Base-by-base conservation (phyloP, 2,797 vertebrate genomes). In the Phoebastria nigripes region DNA sequence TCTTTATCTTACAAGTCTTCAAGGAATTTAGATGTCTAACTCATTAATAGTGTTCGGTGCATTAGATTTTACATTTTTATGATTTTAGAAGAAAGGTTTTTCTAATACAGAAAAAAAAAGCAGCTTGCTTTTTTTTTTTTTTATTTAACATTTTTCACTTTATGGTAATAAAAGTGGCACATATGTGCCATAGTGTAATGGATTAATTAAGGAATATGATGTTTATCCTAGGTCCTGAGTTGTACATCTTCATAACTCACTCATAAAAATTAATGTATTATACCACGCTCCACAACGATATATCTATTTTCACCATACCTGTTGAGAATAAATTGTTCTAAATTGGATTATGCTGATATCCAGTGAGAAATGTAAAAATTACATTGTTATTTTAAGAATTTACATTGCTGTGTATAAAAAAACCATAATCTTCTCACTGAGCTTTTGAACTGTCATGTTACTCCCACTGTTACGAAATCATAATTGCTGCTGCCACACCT, bases 191-290 rank as follows among this genome's bases (percentile, higher is more conserved):
- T 80, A 94, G 96, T 47, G 47, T 97, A 98, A 98, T 97, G 97
- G 97, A 98, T 98, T 98, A 98, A 98, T 98, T 98, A 98, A 98
- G 97, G 97, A 97, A 97, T 97, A 97, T 96, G 92, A 98, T 98
- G 98, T 98, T 98, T 98, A 98, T 98, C 96, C 97, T 96, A 95
- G 96, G 94, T 97, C 95, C 93, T 84, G 74, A 97, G 95, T 96
- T 97, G 96, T 96, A 97, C 96, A 95, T 98, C 98, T 98, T 97
- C 97, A 96, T 98, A 98, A 97, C 86, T 97, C 97, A 97, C 97
- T 96, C 97, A 95, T 97, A 98, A 98, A 98, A 98, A 98, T 97
- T 97, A 98, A 98, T 97, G 97, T 95, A 94, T 97, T 97, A 91
- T 95, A 97, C 95, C 94, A 96, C 11, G 25, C 94, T 96, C 71